phyloP scores from a whole-genome alignment of 2,113 vertebrate genomes.

The Gila orcuttii region DNA sequence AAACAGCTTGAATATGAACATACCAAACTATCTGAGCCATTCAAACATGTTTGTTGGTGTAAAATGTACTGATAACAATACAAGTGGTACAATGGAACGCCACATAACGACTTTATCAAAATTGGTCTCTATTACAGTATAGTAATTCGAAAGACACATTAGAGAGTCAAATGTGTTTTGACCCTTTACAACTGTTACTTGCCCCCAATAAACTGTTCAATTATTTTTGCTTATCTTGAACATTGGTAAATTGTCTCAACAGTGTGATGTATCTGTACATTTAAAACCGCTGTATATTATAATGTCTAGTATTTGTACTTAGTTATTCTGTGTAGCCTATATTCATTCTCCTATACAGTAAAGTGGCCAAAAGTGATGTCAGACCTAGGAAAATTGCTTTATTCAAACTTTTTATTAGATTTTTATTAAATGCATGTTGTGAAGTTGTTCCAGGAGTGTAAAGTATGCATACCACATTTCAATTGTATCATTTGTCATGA shows the following conservation, averaged over 20 bases:
- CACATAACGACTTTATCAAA: neutral
- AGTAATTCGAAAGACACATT: neutral
- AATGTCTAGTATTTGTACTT: neutral
- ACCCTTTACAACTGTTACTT: neutral
- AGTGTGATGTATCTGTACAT: no score
- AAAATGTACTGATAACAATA: neutral
- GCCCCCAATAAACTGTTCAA: neutral
- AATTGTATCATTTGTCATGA: no score
- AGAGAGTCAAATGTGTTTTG: neutral
- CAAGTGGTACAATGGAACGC: neutral
- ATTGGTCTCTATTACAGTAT: neutral
- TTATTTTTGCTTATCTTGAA: neutral
- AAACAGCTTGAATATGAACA: neutral
- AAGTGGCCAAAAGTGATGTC: neutral
- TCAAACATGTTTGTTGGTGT: neutral
- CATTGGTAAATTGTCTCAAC: neutral
- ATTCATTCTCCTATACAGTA: neutral
- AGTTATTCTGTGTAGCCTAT: neutral
- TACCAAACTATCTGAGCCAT: neutral
- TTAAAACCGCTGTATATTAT: neutral
- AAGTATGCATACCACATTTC: no score
- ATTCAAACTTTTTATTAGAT: neutral
- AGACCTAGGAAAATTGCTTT: no score
- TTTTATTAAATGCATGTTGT: no score
- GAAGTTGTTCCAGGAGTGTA: no score